Evolutionary conservation across 2,113 vertebrate genomes (phyloP), one percentile per base, ranked within the genome.

Genomic region (Engystomops pustulosus): DNA sequence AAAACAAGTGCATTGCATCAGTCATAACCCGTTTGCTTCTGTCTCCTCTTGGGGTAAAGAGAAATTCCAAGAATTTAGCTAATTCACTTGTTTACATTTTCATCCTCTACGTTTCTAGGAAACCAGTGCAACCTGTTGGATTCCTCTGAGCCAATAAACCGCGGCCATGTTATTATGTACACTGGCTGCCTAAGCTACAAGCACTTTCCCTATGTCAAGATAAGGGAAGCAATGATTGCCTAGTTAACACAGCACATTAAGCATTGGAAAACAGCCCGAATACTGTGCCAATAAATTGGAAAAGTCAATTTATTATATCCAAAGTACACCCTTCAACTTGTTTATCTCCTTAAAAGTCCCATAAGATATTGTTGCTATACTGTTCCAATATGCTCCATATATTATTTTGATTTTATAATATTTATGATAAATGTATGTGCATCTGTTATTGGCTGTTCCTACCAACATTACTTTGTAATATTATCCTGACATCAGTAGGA

Each of bases 51-150:
- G 6, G 10, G 86, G 88, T 85, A 55, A 86, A 75, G 12, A 82
- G 86, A 87, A 89, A 93, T 90, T 88, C 89, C 88, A 94, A 91
- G 95, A 96, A 95, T 89, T 91, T 89, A 91, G 86, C 83, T 83
- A 47, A 84, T 86, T 89, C 89, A 86, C 87, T 84, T 91, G 87
- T 86, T 89, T 86, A 87, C 70, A 85, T 90, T 93, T 91, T 91
- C 91, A 88, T 82, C 90, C 89, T 85, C 87, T 23, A 2, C 0
- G 85, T 93, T 88, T 91, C 93, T 88, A 45, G 83, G 93, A 89
- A 89, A 89, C 89, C 72, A 36, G 89, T 88, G 89, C 89, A 92
- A 90, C 89, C 90, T 87, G 91, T 25, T 32, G 58, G 91, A 88
- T 89, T 91, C 89, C 92, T 86, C 80, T 0, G 71, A 47, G 34